Conservation (phyloP, 2,797 vertebrate species). For the Catharus ustulatus region DNA sequence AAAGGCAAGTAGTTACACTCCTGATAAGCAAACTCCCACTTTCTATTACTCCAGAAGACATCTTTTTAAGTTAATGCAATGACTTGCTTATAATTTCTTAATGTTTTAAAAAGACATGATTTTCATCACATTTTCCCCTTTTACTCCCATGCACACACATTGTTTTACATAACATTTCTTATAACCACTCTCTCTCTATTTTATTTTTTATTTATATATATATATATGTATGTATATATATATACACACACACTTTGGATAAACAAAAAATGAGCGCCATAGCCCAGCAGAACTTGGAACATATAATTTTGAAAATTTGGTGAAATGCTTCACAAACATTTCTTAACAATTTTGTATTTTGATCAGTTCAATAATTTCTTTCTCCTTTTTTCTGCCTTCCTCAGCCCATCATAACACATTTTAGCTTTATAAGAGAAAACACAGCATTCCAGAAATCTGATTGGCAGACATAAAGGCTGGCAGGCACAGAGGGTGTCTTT, state of each 20-base stretch:
- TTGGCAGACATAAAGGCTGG: slow-evolving; percentile 20
- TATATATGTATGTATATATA: no score
- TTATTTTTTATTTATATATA: not conserved
- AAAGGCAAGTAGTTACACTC: not conserved
- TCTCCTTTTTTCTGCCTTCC: not conserved
- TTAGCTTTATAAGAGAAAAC: slow-evolving; percentile 18
- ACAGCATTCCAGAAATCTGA: slow-evolving; percentile 8
- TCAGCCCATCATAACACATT: not conserved
- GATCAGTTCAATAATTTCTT: not conserved
- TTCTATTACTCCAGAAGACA: not conserved
- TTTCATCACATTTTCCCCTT: not conserved
- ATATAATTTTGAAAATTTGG: not conserved
- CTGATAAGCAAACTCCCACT: not conserved
- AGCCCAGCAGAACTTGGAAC: not conserved
- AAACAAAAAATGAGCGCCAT: not conserved
- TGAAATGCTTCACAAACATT: not conserved
- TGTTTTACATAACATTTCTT: not conserved
- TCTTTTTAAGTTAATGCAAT: not conserved
- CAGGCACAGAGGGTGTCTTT: slow-evolving; percentile 31
- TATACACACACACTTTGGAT: not conserved
- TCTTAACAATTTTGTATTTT: not conserved
- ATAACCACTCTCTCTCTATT: not conserved
- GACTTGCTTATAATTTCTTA: not conserved
- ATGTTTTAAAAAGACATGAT: not conserved
- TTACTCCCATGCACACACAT: not conserved